Base-by-base conservation (phyloP, 2,888 invertebrate genomes). In the Dryobota labecula region DNA sequence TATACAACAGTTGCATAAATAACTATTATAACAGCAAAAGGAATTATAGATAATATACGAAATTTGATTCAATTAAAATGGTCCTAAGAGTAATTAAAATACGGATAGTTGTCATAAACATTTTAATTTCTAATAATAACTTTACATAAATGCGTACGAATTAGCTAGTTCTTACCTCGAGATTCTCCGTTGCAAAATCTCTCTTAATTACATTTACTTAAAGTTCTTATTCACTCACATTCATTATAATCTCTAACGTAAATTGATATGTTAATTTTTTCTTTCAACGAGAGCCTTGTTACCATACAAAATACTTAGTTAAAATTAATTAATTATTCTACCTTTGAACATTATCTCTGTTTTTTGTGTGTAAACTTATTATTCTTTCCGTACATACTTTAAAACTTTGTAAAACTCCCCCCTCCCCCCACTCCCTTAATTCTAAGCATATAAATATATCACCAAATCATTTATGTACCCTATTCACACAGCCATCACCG, bases 41-140 rank as follows among this genome's bases (percentile, higher is more conserved):
- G 18, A 56, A 20, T 13, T 11, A 38, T 4, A 24, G n/a, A 24
- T 20, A 24, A 20, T 36, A 9, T n/a, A 7, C 41, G 27, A 15
- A 41, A 30, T 20, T 36, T 1, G 5, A n/a, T n/a, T 64, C 0
- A 18, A n/a, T 7, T 24, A 24, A 18, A 43, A n/a, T 33, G 3
- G 9, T 36, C 20, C n/a, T 7, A 8, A 27, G 8, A 18, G 11
- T 61, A 9, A 58, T n/a, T 47, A 20, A 83, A 70, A 77, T 5
- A 73, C 30, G 13, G 2, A 33, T 41, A 27, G 51, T 47, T 57
- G 18, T 68, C 66, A 68, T 63, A 82, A 64, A 53, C 68, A 73
- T 63, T 84, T 86, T 81, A 49, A 62, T 84, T 72, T 69, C 75
- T 82, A 76, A 70, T 84, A 78, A 73, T 72, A 82, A 82, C 56